Conservation (phyloP, 53 echinoderm and acorn worm species). For the Echinarachnius parma region DNA sequence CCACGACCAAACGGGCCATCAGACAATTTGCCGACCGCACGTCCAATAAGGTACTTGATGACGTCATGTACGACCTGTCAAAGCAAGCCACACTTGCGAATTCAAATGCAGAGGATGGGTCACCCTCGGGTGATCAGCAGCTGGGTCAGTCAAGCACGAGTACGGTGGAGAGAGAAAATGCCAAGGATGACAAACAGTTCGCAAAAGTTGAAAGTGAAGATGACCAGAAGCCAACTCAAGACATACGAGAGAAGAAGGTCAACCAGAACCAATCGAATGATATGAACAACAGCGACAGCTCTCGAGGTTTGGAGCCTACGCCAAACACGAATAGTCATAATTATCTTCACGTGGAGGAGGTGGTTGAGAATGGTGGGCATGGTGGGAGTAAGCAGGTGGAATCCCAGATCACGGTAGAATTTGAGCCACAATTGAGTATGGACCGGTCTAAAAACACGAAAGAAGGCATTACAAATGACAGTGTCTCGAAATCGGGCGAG, state of each 20-base stretch:
- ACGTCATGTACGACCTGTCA: conserved; percentile 70
- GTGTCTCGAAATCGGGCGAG: conserved; percentile 11
- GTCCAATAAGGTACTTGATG: conserved; percentile 57
- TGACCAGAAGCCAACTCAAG: no score
- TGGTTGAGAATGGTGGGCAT: neutral
- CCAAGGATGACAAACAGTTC: no score
- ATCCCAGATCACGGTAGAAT: conserved; percentile 30
- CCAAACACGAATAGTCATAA: neutral
- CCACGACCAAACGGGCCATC: conserved; percentile 14
- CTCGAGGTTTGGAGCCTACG: no score
- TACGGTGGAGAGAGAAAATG: no score
- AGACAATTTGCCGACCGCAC: conserved; percentile 64
- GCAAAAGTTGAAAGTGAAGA: no score
- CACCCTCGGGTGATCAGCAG: no score
- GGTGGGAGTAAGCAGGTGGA: conserved; percentile 24
- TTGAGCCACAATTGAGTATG: conserved; percentile 25
- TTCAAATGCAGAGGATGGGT: no score
- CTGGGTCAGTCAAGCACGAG: no score
- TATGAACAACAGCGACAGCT: no score
- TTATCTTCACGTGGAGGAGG: neutral
- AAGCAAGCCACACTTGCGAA: conserved; percentile 49
- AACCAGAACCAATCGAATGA: no score
- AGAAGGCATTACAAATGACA: conserved; percentile 4
- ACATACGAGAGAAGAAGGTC: no score
- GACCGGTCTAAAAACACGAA: conserved; percentile 23